Percentiles rank a stretch among this genome's conserved stretches.
Evolutionary conservation across 2,888 invertebrate species (phyloP).

Genomic region (Drosophila yooni): DNA sequence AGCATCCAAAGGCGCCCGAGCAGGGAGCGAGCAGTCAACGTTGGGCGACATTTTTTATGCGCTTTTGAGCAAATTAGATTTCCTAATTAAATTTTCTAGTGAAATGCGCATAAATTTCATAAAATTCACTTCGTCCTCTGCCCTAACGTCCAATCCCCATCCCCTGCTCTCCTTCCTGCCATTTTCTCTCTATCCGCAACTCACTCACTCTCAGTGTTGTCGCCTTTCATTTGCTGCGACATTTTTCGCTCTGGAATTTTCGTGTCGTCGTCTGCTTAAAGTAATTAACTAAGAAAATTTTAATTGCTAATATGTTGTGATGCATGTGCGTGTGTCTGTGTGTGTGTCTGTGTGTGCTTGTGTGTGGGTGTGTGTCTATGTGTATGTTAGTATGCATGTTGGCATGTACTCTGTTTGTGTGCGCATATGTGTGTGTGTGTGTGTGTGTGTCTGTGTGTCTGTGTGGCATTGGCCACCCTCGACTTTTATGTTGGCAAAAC

Average conservation of each 20-base stretch:
- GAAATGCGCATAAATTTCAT: slow-evolving; percentile 81
- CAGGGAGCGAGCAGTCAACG: slow-evolving; percentile 30
- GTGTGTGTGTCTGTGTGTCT: slow-evolving; percentile 36
- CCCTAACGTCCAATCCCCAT: not conserved
- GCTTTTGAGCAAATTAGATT: slow-evolving; percentile 85
- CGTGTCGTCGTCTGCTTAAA: slow-evolving; percentile 79
- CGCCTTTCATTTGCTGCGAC: slow-evolving; percentile 73
- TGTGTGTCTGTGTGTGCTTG: slow-evolving; percentile 28
- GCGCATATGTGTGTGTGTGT: slow-evolving; percentile 25
- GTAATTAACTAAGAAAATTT: slow-evolving; percentile 85
- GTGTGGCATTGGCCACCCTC: slow-evolving; percentile 28
- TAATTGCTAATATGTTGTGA: slow-evolving; percentile 85
- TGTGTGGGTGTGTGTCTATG: slow-evolving; percentile 14
- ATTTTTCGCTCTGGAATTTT: slow-evolving; percentile 68
- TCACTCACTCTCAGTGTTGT: slow-evolving; percentile 42
- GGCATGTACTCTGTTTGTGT: slow-evolving; percentile 70
- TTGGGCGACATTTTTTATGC: slow-evolving; percentile 83
- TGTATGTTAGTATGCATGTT: slow-evolving; percentile 39
- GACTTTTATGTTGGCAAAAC: slow-evolving; percentile 57
- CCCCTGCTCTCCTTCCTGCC: not conserved
- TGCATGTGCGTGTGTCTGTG: slow-evolving; percentile 63
- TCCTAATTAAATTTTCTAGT: slow-evolving; percentile 85
- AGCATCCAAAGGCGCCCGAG: slow-evolving; percentile 44
- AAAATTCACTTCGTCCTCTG: slow-evolving; percentile 68
- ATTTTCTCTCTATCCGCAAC: not conserved